These are phyloP conservation scores for Eulemur rufifrons DNA, from an alignment of 2,113 vertebrate species.

Conservation along the genomic window DNA sequence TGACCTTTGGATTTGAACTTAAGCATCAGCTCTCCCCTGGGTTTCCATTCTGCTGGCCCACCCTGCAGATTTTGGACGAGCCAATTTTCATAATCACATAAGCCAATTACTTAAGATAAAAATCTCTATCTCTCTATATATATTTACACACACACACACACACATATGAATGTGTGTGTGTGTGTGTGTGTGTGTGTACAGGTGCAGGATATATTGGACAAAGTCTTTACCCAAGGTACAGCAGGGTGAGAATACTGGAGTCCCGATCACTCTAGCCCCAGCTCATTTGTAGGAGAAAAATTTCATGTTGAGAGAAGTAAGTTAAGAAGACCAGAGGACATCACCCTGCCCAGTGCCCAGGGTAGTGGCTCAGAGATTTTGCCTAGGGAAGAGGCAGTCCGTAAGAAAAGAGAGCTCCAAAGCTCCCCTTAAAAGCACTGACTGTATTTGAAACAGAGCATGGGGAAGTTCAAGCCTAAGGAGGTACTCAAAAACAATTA, in stretches of 20 bases:
- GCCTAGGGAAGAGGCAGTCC: neutral
- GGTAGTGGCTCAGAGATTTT: neutral
- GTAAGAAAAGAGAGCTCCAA: neutral
- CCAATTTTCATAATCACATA: neutral
- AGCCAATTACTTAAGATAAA: neutral
- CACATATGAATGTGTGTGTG: too few species aligned
- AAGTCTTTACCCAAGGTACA: neutral
- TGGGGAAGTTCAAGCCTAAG: neutral
- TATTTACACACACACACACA: too few species aligned
- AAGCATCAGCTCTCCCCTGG: neutral
- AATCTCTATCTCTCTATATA: neutral
- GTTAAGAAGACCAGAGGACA: neutral
- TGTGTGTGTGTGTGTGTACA: too few species aligned
- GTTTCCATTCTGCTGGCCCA: neutral
- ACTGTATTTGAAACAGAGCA: neutral
- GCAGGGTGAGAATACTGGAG: neutral
- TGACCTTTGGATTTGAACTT: neutral
- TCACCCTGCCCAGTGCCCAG: neutral
- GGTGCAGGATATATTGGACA: neutral
- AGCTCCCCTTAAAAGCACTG: neutral
- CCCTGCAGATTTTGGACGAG: neutral
- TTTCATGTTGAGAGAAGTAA: neutral
- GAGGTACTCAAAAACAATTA: neutral
- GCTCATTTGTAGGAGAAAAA: neutral
- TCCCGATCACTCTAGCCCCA: neutral